Evolutionary conservation across 2,797 vertebrate genomes (phyloP).

Genomic region (Miichthys miiuy): DNA sequence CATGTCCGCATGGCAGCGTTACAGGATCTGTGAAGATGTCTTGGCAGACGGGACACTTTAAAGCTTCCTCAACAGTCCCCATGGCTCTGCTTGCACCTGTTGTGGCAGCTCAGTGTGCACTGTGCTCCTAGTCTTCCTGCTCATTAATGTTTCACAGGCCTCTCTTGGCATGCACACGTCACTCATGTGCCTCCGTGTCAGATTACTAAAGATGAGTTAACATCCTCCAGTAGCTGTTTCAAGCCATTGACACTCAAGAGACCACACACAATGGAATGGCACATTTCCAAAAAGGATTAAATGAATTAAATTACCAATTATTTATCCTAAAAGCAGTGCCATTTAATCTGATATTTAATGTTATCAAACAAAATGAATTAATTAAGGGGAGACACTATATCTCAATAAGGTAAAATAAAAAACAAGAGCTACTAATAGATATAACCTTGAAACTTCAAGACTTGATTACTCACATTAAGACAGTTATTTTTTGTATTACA

Average conservation of each 20-base stretch:
- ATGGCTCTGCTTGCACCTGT: conserved; percentile 64
- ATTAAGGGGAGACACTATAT: neutral
- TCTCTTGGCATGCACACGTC: conserved; percentile 47
- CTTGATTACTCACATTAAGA: no score
- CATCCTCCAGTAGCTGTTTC: conserved; percentile 43
- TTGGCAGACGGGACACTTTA: conserved; percentile 84
- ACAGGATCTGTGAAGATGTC: conserved; percentile 83
- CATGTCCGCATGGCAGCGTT: conserved; percentile 79
- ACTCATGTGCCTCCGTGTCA: conserved; percentile 65
- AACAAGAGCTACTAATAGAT: no score
- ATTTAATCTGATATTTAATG: neutral
- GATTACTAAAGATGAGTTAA: conserved; percentile 71
- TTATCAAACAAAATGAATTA: neutral
- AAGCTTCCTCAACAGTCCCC: conserved; percentile 67
- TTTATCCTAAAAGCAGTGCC: neutral
- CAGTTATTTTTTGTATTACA: no score
- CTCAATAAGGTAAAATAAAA: no score
- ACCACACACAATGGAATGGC: conserved; percentile 24
- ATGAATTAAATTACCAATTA: conserved; percentile 1
- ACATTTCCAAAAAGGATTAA: conserved; percentile 29
- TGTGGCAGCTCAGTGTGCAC: conserved; percentile 32
- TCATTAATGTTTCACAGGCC: conserved; percentile 80
- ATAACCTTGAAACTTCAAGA: neutral
- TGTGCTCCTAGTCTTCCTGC: conserved; percentile 42
- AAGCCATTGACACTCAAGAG: conserved; percentile 31